Base-by-base conservation (phyloP, 30 jellyfish, hydroid and myxozoan genomes). In the Cassiopea andromeda region DNA sequence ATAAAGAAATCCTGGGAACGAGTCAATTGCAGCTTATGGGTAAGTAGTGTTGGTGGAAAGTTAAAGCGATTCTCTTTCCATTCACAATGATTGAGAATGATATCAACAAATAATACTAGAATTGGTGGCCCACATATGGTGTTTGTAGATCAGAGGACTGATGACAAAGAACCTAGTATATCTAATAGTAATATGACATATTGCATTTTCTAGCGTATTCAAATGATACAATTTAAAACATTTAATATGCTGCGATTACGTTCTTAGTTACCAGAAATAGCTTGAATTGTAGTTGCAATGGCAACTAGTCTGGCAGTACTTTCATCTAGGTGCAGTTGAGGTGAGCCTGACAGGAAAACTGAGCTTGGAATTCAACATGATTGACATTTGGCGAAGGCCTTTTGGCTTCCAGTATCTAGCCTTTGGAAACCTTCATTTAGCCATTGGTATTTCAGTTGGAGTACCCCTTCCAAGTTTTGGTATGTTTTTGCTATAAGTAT, bases 351-450 rank as follows among this genome's bases (percentile, higher is more conserved):
- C 90, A 48, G 98, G 98, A n/a, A 87, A 75, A 68, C 90, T 92
- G 44, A 82, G 84, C 77, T 75, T 92, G 45, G 94, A 83, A 60
- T 82, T 88, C 60, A 87, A 83, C 84, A 87, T 92, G 96, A 48
- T 88, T 19, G 98, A 90, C 10, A 85, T 92, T 66, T 84, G 93
- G 92, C 76, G 88, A 60, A 92, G 67, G 49, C 96, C 96, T 2
- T 87, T 92, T 60, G 92, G 92, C 17, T 75, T 92, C 69, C 84
- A 86, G 81, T 85, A 81, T 80, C 90, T 92, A 17, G 98, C 98
- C 9, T 72, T 92, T 74, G 98, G 98, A 27, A 92, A 92, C 73
- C 93, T 92, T 3, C 96, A 77, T 59, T 75, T 92, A 46, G 88
- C 89, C 9, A 87, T 92, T 46, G 98, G 94, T 48, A 69, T 85